Percentiles rank a stretch among this genome's conserved stretches.
Evolutionary conservation across 1,140 invertebrate genomes (phyloP).

Genomic region (Sitobion miscanthi): DNA sequence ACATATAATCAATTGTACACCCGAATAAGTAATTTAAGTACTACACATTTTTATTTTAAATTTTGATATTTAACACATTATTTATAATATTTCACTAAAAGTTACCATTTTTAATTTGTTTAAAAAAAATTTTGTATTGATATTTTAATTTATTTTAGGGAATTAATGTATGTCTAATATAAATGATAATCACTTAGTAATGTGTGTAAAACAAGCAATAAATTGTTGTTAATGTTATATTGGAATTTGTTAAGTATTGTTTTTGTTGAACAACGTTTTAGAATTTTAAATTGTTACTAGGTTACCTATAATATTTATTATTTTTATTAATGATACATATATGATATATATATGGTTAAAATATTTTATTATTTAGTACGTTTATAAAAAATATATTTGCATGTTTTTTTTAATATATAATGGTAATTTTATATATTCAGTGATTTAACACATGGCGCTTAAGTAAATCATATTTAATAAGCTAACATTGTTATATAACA

Average conservation of each 20-base stretch:
- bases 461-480: not conserved
- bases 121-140: not conserved
- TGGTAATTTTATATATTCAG: not conserved
- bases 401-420: not conserved
- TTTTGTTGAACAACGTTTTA: not conserved
- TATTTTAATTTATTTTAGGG: constrained; percentile 20
- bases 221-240: constrained; percentile 32
- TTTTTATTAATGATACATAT: not conserved
- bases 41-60: not conserved
- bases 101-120: constrained; percentile 39
- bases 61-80: not conserved
- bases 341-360: not conserved
- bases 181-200: constrained; percentile 11
- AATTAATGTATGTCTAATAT: not conserved
- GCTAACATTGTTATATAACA: no score
- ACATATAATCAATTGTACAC: not conserved
- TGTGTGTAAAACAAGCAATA: constrained; percentile 39
- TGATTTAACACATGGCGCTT: not conserved
- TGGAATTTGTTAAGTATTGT: constrained; percentile 24
- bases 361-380: constrained; percentile 4
- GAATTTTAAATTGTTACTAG: constrained; percentile 30
- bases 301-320: constrained; percentile 9
- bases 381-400: not conserved
- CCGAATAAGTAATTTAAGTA: not conserved
- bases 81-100: constrained; percentile 33